Evolutionary conservation across 2,797 vertebrate species (phyloP).

Genomic region (Gymnopithys bicolor): DNA sequence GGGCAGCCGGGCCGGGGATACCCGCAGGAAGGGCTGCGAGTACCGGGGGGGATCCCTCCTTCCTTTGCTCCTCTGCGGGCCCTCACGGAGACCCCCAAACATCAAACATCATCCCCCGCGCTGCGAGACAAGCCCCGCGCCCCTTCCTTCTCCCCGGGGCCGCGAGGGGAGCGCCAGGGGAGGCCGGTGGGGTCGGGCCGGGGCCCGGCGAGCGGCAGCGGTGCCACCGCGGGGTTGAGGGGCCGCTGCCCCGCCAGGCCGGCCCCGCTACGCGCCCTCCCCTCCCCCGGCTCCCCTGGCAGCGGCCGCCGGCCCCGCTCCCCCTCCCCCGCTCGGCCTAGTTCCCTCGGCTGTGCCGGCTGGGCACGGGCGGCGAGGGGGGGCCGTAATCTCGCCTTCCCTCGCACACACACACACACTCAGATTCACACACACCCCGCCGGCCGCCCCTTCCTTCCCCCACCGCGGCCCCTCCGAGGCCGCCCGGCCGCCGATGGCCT

Average conservation of each 20-base stretch:
- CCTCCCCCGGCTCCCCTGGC: slow-evolving; percentile 37
- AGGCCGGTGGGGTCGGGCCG: not conserved
- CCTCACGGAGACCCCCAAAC: not conserved
- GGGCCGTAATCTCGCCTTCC: slow-evolving; percentile 25
- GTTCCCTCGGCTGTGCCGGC: slow-evolving; percentile 34
- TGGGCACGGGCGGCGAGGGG: not conserved
- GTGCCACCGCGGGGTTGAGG: not conserved
- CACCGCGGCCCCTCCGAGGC: not conserved
- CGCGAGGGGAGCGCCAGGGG: not conserved
- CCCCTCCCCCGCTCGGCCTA: slow-evolving; percentile 41
- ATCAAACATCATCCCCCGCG: not conserved
- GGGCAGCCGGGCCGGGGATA: not conserved
- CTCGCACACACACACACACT: not conserved
- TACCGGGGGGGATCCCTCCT: not conserved
- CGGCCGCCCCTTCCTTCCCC: not conserved
- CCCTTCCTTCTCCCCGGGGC: not conserved
- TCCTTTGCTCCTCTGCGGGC: not conserved
- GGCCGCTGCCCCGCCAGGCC: not conserved
- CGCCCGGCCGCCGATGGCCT: not conserved
- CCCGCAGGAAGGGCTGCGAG: not conserved
- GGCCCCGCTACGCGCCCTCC: not conserved
- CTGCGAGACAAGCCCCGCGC: not conserved
- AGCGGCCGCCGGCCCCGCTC: not conserved
- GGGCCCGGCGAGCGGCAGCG: no score
- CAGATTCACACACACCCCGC: not conserved